phyloP scores from a whole-genome alignment of 2,888 invertebrate genomes.

The Apeira syringaria region DNA sequence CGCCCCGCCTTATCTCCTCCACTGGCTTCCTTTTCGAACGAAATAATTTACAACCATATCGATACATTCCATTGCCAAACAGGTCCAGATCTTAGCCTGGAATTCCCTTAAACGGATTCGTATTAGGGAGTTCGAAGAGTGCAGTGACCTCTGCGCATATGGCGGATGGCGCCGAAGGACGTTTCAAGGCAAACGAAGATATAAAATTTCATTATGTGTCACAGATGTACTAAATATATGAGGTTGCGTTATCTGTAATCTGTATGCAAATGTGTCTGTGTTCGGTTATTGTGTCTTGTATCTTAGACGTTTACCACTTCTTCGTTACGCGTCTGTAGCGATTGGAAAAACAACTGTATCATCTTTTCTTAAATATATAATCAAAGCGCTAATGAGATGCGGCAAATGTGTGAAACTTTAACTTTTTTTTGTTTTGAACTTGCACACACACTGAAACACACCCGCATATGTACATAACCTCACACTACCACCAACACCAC shows the following conservation, averaged over 20 bases:
- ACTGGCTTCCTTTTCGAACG: conserved; percentile 51
- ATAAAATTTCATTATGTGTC: conserved; percentile 26
- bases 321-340: conserved; percentile 52
- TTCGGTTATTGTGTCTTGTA: conserved; percentile 53
- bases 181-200: conserved; percentile 41
- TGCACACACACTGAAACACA: too few species aligned
- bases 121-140: conserved; percentile 23
- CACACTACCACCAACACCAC: too few species aligned
- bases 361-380: conserved; percentile 11
- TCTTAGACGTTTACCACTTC: conserved; percentile 54
- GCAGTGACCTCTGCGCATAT: conserved; percentile 24
- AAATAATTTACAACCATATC: conserved; percentile 63
- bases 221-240: conserved; percentile 35
- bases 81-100: conserved; percentile 45
- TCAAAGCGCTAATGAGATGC: conserved; percentile 16
- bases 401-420: conserved; percentile 17
- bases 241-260: conserved; percentile 38
- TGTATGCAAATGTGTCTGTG: conserved; percentile 52
- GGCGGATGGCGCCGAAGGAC: conserved; percentile 40
- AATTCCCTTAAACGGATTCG: conserved; percentile 30
- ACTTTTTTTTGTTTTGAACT: too few species aligned
- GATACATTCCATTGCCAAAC: conserved; percentile 65
- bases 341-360: conserved; percentile 12
- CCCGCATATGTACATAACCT: too few species aligned
- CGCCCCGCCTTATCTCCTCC: conserved; percentile 64